Percentiles rank a stretch among this genome's conserved stretches.
Evolutionary conservation across 2,888 invertebrate genomes (phyloP).

Genomic region (Syritta pipiens): DNA sequence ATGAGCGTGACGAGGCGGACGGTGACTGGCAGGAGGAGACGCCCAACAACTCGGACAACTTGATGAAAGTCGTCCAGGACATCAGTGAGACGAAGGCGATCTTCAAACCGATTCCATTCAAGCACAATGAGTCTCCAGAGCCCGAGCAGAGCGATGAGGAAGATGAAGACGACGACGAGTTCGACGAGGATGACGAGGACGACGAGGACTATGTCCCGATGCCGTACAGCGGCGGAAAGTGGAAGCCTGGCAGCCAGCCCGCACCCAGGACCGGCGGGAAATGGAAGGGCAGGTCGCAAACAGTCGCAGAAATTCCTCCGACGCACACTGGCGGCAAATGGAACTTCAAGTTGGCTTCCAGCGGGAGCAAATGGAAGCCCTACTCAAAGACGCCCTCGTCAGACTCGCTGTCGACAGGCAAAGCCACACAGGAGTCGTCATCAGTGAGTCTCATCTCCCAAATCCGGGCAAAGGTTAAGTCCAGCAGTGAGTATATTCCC

Average conservation of each 20-base stretch:
- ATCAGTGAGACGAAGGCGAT: constrained; percentile 82
- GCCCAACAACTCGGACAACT: constrained; percentile 76
- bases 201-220: constrained; percentile 81
- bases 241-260: constrained; percentile 62
- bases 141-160: constrained; percentile 76
- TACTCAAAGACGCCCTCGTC: neutral
- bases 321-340: constrained; percentile 33
- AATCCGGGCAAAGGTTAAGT: constrained; percentile 15
- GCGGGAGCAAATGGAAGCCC: constrained; percentile 1
- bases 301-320: neutral
- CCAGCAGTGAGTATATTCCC: neutral
- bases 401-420: neutral
- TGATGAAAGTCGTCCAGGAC: constrained; percentile 84
- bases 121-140: constrained; percentile 73
- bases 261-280: constrained; percentile 30
- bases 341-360: constrained; percentile 6
- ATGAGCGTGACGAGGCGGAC: constrained; percentile 46
- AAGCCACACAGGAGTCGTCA: neutral
- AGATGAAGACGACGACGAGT: constrained; percentile 43
- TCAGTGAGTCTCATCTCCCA: neutral
- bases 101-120: constrained; percentile 74
- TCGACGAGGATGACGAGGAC: constrained; percentile 78
- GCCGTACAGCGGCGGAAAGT: constrained; percentile 68
- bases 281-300: constrained; percentile 16
- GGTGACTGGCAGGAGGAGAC: constrained; percentile 71